Percentiles rank a stretch among this genome's conserved stretches.
Evolutionary conservation across 2,888 invertebrate genomes (phyloP).

Genomic region (Phalera bucephala): DNA sequence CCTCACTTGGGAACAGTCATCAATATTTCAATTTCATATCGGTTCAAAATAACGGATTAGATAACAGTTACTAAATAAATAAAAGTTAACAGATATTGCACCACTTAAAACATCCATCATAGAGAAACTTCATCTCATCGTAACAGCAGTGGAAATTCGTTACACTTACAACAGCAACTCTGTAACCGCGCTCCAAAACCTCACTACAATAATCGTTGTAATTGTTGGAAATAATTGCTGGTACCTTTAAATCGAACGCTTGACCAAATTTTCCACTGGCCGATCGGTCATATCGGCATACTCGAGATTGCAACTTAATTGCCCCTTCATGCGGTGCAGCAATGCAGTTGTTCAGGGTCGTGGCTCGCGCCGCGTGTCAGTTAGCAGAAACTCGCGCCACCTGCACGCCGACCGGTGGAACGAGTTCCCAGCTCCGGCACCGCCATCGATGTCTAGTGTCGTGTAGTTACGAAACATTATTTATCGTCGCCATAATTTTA

Average conservation of each 20-base stretch:
- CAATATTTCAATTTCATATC: too few species aligned
- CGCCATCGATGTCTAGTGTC: conserved; percentile 42
- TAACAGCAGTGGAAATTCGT: conserved; percentile 11
- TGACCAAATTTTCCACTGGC: conserved; percentile 30
- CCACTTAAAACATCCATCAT: too few species aligned
- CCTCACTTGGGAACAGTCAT: too few species aligned
- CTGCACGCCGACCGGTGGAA: conserved; percentile 61
- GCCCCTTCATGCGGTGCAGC: conserved; percentile 30
- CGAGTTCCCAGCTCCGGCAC: conserved; percentile 43
- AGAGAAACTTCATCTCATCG: too few species aligned
- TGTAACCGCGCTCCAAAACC: conserved; percentile 16
- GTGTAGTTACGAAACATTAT: conserved; percentile 66
- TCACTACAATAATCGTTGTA: conserved; percentile 23
- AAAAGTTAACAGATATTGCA: too few species aligned
- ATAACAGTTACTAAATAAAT: too few species aligned
- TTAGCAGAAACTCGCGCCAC: conserved; percentile 47
- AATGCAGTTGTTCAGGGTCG: conserved; percentile 59
- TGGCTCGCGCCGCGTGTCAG: conserved; percentile 37
- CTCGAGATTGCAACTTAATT: conserved; percentile 36
- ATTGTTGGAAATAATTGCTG: conserved; percentile 26
- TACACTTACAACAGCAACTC: conserved; percentile 4
- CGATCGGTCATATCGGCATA: conserved; percentile 22
- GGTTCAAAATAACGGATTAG: background rate
- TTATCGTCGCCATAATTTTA: conserved; percentile 59
- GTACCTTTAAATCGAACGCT: conserved; percentile 35